phyloP scores from a whole-genome alignment of 2,113 vertebrate genomes.

The Terrapene triunguis region DNA sequence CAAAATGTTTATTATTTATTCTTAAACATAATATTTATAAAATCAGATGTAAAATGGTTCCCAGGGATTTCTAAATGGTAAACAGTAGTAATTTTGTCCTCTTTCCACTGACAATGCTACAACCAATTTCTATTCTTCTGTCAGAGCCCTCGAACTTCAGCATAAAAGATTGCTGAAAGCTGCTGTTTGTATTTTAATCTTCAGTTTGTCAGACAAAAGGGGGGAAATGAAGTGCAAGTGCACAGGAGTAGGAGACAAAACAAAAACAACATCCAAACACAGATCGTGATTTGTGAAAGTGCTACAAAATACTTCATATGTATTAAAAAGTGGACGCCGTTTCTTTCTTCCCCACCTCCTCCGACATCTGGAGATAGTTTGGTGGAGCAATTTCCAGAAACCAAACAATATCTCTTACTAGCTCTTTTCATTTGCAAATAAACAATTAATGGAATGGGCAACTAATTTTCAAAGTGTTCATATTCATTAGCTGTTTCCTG shows the following conservation, averaged over 20 bases:
- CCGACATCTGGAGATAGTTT: conserved; percentile 84
- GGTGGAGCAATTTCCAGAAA: conserved; percentile 79
- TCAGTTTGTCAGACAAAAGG: conserved; percentile 28
- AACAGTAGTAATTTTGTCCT: conserved; percentile 12
- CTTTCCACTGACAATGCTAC: conserved; percentile 22
- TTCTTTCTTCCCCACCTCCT: conserved; percentile 53
- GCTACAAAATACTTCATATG: conserved; percentile 43
- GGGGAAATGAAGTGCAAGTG: conserved; percentile 48
- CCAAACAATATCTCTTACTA: conserved; percentile 78
- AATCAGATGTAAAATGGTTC: neutral
- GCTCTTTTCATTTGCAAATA: conserved; percentile 81
- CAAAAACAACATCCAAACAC: conserved; percentile 49
- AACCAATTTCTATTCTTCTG: conserved; percentile 21
- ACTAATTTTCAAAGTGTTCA: conserved; percentile 83
- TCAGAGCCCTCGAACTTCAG: conserved; percentile 13
- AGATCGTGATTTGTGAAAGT: conserved; percentile 51
- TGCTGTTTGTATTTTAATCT: conserved; percentile 55
- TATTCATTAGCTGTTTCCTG: conserved; percentile 84
- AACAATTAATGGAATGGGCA: conserved; percentile 85
- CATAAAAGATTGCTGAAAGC: conserved; percentile 35
- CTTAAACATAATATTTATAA: neutral
- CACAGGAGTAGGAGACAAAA: conserved; percentile 59
- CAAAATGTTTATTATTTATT: neutral
- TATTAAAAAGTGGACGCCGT: conserved; percentile 68
- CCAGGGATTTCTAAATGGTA: conserved; percentile 2